Base-by-base conservation (phyloP, 2,888 invertebrate genomes). In the Marasmarcha lunaedactyla region DNA sequence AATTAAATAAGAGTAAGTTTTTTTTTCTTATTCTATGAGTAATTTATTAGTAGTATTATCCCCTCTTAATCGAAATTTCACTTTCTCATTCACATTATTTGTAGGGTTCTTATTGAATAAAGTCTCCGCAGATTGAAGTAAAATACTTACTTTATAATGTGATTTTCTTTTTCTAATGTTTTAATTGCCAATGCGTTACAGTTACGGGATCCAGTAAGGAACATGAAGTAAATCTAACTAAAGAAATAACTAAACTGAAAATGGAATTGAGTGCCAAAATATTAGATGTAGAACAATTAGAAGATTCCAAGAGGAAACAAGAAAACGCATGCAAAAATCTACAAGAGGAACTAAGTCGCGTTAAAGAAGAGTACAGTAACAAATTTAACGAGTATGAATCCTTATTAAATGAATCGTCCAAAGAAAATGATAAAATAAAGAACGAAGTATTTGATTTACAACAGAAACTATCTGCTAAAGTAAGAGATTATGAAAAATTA, bases 181-280 rank as follows among this genome's bases (percentile, higher is more conserved):
- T 7, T 27, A 35, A 30, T 26, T 14, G 11, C 38, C 39, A 33
- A 27, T 36, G 38, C 43, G 74, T n/a, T 74, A 42, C 63, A 84
- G 84, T 77, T 25, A 58, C 71, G 49, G 77, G 81, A 42, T 58
- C 68, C 36, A 76, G 64, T 46, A 84, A 84, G 54, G 84, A 84
- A 62, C 77, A 78, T 37, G 84, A 84, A 64, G 67, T 84, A 7
- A 76, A 69, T 44, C 60, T 78, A 12, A 84, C 79, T 46, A 84
- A 84, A 57, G 84, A 85, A 61, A 66, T 85, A 14, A 84, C 84
- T 14, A 84, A 85, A 59, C 57, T 84, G 15, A 83, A 77, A 67
- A 81, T 78, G 79, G 84, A 85, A 64, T 66, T 85, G 13, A 87
- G 86, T 60, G 76, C 79, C 43, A 86, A 84, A 74, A 63, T 77